Base-by-base conservation (phyloP, 2,113 vertebrate genomes). In the Prunella fulvescens region DNA sequence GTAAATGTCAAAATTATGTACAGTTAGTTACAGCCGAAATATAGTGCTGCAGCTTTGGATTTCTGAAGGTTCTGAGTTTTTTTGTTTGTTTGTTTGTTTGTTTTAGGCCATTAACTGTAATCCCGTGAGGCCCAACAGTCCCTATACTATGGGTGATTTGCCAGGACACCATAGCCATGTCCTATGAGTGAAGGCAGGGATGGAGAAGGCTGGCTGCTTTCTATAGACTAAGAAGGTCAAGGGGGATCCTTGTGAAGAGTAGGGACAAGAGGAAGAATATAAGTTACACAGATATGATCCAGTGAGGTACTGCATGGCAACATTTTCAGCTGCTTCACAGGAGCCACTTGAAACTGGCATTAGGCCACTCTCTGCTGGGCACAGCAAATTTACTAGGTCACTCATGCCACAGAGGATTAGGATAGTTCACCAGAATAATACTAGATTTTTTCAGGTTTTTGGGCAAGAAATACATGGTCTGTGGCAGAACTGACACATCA, bases 131-230 rank as follows among this genome's bases (percentile, higher is more conserved):
- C 8, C 11, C 3, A 50, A 20, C 10, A 37, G 33, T 47, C 7
- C 3, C 29, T 45, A 9, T 10, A 13, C 4, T 10, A 3, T 53
- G 7, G 10, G 7, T 79, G 13, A 62, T 69, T 82, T 72, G 3
- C 40, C 82, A n/a, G 20, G 16, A 24, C 6, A 15, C 9, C 0
- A 1, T 19, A 37, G n/a, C 14, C 5, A 7, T 33, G 14, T 33
- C 29, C n/a, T 44, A 5, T 0, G 0, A 26, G 6, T 39, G 44
- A 58, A 73, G 12, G 11, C 6, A 44, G 37, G 8, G 5, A 39
- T 33, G 28, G 22, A 62, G 47, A 77, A 64, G 18, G 22, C 28
- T 9, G 6, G 3, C 20, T 67, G 26, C 7, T 56, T 6, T 53
- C 17, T 78, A 1, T 1, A 53, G 39, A 10, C 39, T 44, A 29